Base-by-base conservation (phyloP, 2,888 invertebrate genomes). In the Phasia obesa region DNA sequence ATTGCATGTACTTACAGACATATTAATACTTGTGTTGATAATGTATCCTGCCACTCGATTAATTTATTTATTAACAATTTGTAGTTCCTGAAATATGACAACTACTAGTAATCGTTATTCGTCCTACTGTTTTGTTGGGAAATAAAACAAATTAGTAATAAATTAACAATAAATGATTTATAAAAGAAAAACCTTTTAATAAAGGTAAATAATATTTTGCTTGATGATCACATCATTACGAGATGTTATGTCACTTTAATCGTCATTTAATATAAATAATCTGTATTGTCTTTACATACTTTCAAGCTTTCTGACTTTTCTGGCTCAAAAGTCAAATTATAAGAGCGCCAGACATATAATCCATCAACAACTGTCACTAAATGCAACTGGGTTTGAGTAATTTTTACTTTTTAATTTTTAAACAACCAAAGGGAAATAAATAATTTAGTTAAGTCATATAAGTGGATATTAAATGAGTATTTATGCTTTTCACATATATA, bases 361-460 rank as follows among this genome's bases (percentile, higher is more conserved):
- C 69, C 80, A 75, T 80, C 62, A 80, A 49, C 69, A 75, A 74
- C 69, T 80, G 80, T 64, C 80, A 80, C 38, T 75, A 42, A 44
- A 69, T 62, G 53, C 60, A 67, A 60, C 47, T 80, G 55, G 74
- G 74, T 53, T 80, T 55, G 27, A 71, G 31, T 60, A 23, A 15
- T 49, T 55, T 53, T 23, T 35, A 47, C 53, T 19, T 38, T 42
- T 44, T 2, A 6, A 19, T 27, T 71, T 49, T 35, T 49, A 17
- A 49, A 49, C 65, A 47, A 35, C 57, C 57, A 65, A 19, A 6
- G 35, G 55, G 55, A 65, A 47, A 25, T 17, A 64, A 74, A 64
- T 74, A 35, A 64, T 64, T 65, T 64, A 44, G 47, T 35, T 65
- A 35, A 38, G 57, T 57, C n/a, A n/a, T n/a, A n/a, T n/a, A n/a